Percentiles rank a stretch among this genome's conserved stretches.
phyloP scores from a whole-genome alignment of 2,113 vertebrate genomes.

The Serilophus lunatus region DNA sequence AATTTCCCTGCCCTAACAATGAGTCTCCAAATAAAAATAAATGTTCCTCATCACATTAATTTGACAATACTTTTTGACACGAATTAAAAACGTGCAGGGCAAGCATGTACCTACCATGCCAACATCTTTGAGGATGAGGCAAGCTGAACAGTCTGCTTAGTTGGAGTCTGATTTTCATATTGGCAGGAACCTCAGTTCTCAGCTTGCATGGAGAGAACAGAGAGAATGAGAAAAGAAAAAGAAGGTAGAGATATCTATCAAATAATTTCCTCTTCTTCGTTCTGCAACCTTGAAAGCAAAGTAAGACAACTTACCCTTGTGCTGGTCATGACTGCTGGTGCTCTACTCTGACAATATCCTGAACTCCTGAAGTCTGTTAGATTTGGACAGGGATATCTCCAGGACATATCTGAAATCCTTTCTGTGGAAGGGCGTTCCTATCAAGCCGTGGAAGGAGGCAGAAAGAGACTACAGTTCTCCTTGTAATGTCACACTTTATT shows the following conservation, averaged over 20 bases:
- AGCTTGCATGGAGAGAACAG: neutral
- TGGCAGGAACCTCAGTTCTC: accelerated
- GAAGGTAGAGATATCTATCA: neutral
- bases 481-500: neutral
- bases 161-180: neutral
- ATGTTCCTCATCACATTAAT: neutral
- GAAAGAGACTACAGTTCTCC: neutral
- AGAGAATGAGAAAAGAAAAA: neutral
- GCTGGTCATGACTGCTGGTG: neutral
- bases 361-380: neutral
- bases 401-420: neutral
- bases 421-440: neutral
- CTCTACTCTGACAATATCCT: neutral
- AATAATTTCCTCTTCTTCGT: neutral
- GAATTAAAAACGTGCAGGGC: neutral
- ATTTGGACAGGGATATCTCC: neutral
- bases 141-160: neutral
- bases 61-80: neutral
- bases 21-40: neutral
- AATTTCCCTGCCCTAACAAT: neutral
- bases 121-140: neutral
- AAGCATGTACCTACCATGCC: accelerated
- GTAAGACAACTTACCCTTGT: neutral
- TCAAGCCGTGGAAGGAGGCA: neutral
- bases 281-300: neutral